A percentile compares a stretch with the other conserved stretches of the same genome.
Evolutionary conservation across 2,888 invertebrate genomes (phyloP).

Genomic region (Diloba caeruleocephala): DNA sequence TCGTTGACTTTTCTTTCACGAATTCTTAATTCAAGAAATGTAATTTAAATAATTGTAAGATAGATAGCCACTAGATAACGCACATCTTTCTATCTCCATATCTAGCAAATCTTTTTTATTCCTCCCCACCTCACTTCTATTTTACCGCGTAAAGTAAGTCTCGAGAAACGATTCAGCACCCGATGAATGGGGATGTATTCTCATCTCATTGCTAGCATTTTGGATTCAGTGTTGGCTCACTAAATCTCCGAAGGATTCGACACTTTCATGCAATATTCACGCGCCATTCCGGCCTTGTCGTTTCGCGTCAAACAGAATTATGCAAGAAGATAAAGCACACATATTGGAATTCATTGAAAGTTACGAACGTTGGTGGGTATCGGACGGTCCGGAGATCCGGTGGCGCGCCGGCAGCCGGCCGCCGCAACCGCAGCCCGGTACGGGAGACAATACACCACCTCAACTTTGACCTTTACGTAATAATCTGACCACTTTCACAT

Average conservation of each 20-base stretch:
- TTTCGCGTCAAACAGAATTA: slow-evolving; percentile 54
- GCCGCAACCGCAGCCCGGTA: background rate
- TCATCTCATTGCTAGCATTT: slow-evolving; percentile 55
- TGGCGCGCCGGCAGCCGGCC: background rate
- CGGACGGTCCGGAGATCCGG: slow-evolving; percentile 6
- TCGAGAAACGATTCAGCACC: slow-evolving; percentile 34
- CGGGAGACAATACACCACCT: background rate
- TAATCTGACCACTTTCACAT: slow-evolving; percentile 5
- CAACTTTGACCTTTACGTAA: slow-evolving; percentile 13
- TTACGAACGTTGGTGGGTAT: slow-evolving; percentile 33
- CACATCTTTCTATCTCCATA: too few species aligned
- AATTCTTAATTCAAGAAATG: too few species aligned
- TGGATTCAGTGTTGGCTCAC: slow-evolving; percentile 55
- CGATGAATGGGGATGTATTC: slow-evolving; percentile 52
- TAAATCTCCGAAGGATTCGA: slow-evolving; percentile 57
- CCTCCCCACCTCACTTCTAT: slow-evolving; percentile 7
- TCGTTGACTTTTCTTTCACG: too few species aligned
- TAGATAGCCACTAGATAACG: background rate
- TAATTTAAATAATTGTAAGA: background rate
- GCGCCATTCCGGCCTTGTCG: slow-evolving; percentile 47
- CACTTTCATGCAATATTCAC: slow-evolving; percentile 61
- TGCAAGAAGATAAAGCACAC: slow-evolving; percentile 50
- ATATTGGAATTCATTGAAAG: slow-evolving; percentile 57
- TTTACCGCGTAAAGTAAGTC: slow-evolving; percentile 14
- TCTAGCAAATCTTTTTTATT: slow-evolving; percentile 2